Evolutionary conservation across 2,888 invertebrate species (phyloP).

Genomic region (Drosophila nigricruria): DNA sequence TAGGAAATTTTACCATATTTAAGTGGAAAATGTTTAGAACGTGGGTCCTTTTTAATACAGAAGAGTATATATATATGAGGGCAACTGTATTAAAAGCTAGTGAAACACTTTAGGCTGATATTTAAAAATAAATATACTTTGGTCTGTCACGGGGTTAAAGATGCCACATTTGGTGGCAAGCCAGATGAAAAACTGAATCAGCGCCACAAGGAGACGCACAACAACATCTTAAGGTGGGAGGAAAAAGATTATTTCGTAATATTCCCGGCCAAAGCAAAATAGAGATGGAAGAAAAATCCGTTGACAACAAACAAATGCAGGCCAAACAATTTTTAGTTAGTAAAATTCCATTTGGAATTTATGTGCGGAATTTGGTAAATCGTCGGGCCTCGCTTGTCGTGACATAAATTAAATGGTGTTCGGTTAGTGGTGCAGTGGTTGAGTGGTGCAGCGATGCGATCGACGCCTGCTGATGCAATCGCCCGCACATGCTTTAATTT

Average conservation of each 20-base stretch:
- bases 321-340: conserved; percentile 57
- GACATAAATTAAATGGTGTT: conserved; percentile 71
- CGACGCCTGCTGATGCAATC: conserved; percentile 63
- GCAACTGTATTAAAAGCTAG: background rate
- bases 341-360: conserved; percentile 68
- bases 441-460: conserved; percentile 59
- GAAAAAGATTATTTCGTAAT: conserved; percentile 67
- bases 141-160: conserved; percentile 46
- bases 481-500: conserved; percentile 52
- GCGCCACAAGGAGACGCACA: conserved; percentile 7
- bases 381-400: conserved; percentile 48
- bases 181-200: conserved; percentile 16
- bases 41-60: background rate
- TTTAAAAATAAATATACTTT: conserved; percentile 47
- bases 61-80: background rate
- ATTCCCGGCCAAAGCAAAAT: conserved; percentile 33
- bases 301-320: conserved; percentile 65
- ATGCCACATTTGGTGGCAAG: conserved; percentile 43
- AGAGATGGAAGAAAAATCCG: conserved; percentile 42
- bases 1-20: too few species aligned
- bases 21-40: too few species aligned
- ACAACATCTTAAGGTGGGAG: conserved; percentile 50
- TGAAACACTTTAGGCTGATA: conserved; percentile 1
- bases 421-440: conserved; percentile 58
- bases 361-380: conserved; percentile 70